These are phyloP conservation scores for Argyra leucocephala DNA, from an alignment of 2,888 invertebrate genomes.

Conservation along the genomic window DNA sequence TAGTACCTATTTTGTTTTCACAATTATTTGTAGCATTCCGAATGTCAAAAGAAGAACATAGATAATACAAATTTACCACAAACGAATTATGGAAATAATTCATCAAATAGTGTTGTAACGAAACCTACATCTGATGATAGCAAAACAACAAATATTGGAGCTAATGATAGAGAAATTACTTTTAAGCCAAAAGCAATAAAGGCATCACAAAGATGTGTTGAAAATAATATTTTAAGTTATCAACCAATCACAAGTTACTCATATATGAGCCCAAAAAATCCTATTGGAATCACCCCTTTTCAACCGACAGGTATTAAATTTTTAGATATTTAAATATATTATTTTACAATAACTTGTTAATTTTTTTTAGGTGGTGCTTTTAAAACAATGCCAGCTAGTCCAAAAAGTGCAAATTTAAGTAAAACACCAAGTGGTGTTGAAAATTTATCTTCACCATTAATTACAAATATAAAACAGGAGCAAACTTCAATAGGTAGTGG, in stretches of 20 bases:
- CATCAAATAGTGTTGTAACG: not conserved
- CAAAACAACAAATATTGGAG: conserved; percentile 21
- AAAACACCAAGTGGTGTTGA: conserved; percentile 23
- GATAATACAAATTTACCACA: not conserved
- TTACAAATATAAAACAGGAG: conserved; percentile 20
- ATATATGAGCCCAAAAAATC: conserved; percentile 64
- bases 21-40: conserved; percentile 22
- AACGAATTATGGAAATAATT: not conserved
- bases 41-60: conserved; percentile 13
- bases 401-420: conserved; percentile 43
- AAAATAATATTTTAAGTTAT: conserved; percentile 42
- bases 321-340: conserved; percentile 16
- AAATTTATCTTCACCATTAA: conserved; percentile 14
- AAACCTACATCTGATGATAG: not conserved
- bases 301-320: conserved; percentile 60
- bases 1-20: not conserved
- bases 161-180: conserved; percentile 58
- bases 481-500: conserved; percentile 17
- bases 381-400: conserved; percentile 65
- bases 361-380: conserved; percentile 67
- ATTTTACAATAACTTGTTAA: not conserved
- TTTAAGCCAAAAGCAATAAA: conserved; percentile 85
- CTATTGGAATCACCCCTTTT: conserved; percentile 75
- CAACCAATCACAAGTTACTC: conserved; percentile 46
- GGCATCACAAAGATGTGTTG: conserved; percentile 50